A percentile compares a stretch with the other conserved stretches of the same genome.
phyloP scores from a whole-genome alignment of 1,140 invertebrate species.

The Spodoptera litura region DNA sequence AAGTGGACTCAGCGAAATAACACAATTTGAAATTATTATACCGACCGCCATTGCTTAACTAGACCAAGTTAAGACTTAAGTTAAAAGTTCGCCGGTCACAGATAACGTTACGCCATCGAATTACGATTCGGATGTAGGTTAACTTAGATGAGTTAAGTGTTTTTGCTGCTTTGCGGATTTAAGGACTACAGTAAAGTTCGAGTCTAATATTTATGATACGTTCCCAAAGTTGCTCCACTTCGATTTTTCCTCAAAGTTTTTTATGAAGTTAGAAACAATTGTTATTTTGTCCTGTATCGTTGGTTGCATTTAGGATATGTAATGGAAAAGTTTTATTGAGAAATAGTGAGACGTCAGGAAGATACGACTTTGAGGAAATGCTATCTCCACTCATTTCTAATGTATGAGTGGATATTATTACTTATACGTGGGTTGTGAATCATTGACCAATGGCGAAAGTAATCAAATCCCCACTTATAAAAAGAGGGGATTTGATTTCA shows the following conservation, averaged over 20 bases:
- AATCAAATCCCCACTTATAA: too few species aligned
- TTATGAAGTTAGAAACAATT: background rate
- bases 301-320: background rate
- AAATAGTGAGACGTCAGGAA: background rate
- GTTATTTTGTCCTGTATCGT: too few species aligned
- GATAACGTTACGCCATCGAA: slow-evolving; percentile 34
- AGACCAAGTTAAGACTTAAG: slow-evolving; percentile 25
- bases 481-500: too few species aligned
- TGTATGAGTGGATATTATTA: too few species aligned
- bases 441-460: too few species aligned
- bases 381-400: too few species aligned
- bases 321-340: slow-evolving; percentile 1
- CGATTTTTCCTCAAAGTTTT: background rate
- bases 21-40: slow-evolving; percentile 52
- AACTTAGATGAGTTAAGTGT: slow-evolving; percentile 24
- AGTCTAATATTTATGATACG: slow-evolving; percentile 8
- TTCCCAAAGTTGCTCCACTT: background rate
- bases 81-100: slow-evolving; percentile 38
- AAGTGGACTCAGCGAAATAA: slow-evolving; percentile 49
- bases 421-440: too few species aligned
- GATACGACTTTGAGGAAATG: too few species aligned
- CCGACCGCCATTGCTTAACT: slow-evolving; percentile 36
- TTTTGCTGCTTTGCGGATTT: slow-evolving; percentile 27
- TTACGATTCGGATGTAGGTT: slow-evolving; percentile 1
- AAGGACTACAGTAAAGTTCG: background rate